A percentile compares a stretch with the other conserved stretches of the same genome.
These are phyloP conservation scores for Dicaeum eximium DNA, from an alignment of 2,113 vertebrate genomes.

Conservation along the genomic window DNA sequence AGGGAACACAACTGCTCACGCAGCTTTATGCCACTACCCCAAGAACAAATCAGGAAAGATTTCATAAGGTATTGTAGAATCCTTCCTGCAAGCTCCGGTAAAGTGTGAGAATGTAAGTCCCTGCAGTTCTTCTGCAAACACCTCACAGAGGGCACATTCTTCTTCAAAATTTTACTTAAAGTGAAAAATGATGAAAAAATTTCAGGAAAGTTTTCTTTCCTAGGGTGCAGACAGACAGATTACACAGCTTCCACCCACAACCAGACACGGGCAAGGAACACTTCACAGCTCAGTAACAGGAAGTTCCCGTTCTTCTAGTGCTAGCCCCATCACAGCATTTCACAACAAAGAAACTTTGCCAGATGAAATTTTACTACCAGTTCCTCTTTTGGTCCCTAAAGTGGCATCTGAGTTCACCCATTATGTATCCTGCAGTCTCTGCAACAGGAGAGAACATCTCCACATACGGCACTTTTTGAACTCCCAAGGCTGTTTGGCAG, in stretches of 20 bases:
- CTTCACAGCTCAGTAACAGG: background rate
- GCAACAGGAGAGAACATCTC: background rate
- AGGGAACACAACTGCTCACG: background rate
- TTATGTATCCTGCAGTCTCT: background rate
- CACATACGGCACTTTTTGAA: background rate
- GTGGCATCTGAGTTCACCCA: background rate
- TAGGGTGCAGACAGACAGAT: background rate
- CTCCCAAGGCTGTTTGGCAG: background rate
- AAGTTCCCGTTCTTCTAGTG: conserved; percentile 2
- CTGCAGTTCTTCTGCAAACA: background rate
- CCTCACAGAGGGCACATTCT: background rate
- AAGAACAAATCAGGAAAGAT: background rate
- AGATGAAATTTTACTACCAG: background rate
- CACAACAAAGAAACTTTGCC: background rate
- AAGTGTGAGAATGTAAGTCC: background rate
- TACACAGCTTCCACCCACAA: background rate
- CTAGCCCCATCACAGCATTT: background rate
- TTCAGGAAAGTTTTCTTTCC: background rate
- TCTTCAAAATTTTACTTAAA: background rate
- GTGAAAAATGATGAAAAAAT: background rate
- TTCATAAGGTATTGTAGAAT: background rate
- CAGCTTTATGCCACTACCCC: fast-evolving
- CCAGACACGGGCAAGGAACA: background rate
- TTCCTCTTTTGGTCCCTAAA: background rate
- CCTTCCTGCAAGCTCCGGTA: background rate